Conservation (phyloP, 2,888 invertebrate species). For the Athalia cordata region DNA sequence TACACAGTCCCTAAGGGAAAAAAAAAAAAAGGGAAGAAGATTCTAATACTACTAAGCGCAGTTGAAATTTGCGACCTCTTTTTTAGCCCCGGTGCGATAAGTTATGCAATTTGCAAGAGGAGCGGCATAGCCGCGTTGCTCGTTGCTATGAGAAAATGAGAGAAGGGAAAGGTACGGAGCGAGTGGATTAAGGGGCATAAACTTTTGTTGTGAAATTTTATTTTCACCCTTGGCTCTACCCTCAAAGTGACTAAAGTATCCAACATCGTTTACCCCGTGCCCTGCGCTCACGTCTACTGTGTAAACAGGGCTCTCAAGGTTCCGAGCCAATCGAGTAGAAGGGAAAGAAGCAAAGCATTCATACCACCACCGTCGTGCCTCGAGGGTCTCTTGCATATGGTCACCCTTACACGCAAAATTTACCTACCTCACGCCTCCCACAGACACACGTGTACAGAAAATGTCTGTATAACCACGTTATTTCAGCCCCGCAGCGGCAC, state of each 20-base stretch:
- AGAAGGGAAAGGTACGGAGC: neutral
- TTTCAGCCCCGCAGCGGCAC: neutral
- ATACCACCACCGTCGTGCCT: conserved; percentile 13
- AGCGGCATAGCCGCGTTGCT: neutral
- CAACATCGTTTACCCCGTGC: neutral
- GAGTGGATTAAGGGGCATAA: neutral
- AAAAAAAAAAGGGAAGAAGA: too few relatives aligned
- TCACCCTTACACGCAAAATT: conserved; percentile 7
- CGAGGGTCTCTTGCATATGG: conserved; percentile 29
- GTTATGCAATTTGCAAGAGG: neutral
- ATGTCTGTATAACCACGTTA: conserved; percentile 28
- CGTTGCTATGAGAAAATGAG: neutral
- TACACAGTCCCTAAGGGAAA: too few relatives aligned
- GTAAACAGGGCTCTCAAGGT: conserved; percentile 17
- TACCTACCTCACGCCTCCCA: neutral
- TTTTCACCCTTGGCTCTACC: conserved; percentile 5
- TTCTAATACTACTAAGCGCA: neutral
- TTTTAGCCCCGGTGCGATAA: neutral
- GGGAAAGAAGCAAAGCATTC: conserved; percentile 36
- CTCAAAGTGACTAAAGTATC: conserved; percentile 21
- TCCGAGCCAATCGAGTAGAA: conserved; percentile 35
- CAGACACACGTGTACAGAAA: neutral
- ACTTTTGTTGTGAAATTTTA: neutral
- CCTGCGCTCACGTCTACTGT: neutral
- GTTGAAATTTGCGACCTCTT: neutral